Evolutionary conservation across 2,888 invertebrate species (phyloP).

Genomic region (Gari tellinella): DNA sequence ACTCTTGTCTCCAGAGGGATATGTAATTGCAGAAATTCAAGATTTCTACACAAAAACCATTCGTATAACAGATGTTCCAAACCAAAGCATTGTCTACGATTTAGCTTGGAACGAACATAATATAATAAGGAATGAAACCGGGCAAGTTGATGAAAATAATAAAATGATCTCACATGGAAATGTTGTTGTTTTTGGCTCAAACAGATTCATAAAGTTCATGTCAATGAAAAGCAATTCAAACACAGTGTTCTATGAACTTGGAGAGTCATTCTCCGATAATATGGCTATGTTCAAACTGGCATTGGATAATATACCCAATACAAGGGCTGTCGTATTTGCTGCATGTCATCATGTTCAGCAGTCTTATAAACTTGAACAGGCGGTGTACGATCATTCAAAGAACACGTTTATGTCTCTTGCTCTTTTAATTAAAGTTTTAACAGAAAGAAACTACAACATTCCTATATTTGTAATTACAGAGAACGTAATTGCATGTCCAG

Average conservation of each 20-base stretch:
- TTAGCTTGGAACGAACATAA: conserved; percentile 14
- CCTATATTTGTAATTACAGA: conserved; percentile 11
- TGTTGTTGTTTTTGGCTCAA: conserved; percentile 1
- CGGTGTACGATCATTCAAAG: conserved; percentile 13
- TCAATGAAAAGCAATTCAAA: not conserved
- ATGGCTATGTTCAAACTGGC: conserved; percentile 16
- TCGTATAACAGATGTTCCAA: conserved; percentile 25
- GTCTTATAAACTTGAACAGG: not conserved
- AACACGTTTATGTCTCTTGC: conserved; percentile 12
- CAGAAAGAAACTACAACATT: conserved; percentile 6
- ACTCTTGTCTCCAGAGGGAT: conserved; percentile 53
- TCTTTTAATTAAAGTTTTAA: conserved; percentile 14
- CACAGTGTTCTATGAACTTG: conserved; percentile 12
- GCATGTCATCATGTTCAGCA: conserved; percentile 24
- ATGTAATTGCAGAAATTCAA: conserved; percentile 59
- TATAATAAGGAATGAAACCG: not conserved
- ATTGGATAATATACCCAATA: not conserved
- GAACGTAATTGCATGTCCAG: conserved; percentile 11
- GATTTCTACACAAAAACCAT: conserved; percentile 30
- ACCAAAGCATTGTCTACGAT: conserved; percentile 33
- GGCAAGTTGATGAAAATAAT: too few species aligned
- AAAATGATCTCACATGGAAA: too few species aligned
- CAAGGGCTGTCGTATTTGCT: conserved; percentile 20
- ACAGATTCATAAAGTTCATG: conserved; percentile 14
- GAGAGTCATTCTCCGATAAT: conserved; percentile 14